Evolutionary conservation across 2,797 vertebrate species (phyloP).

Genomic region (Siniperca undulata): DNA sequence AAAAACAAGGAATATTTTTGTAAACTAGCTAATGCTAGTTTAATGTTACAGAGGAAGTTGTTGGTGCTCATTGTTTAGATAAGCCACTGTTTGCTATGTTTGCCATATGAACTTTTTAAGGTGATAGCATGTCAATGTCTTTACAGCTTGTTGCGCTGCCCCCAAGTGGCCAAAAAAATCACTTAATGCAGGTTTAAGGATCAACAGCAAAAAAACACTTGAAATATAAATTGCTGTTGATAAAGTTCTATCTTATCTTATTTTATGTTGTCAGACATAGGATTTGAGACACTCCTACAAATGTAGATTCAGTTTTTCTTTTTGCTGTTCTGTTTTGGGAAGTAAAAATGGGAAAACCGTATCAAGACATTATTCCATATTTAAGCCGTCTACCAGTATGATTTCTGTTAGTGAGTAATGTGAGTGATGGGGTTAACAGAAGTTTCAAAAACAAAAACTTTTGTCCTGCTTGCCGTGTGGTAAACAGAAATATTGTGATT

Average conservation of each 20-base stretch:
- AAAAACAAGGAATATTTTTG: not conserved
- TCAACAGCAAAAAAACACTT: no score
- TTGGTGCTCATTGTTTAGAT: not conserved
- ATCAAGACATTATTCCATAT: not conserved
- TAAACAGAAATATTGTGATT: slow-evolving; percentile 53
- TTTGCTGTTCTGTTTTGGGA: not conserved
- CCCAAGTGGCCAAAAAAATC: not conserved
- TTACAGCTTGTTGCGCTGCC: not conserved
- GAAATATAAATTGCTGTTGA: not conserved
- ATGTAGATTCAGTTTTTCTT: not conserved
- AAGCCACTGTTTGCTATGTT: not conserved
- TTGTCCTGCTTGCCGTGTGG: slow-evolving; percentile 14
- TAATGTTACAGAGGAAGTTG: not conserved
- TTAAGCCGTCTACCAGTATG: not conserved
- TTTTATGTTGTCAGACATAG: not conserved
- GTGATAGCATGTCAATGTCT: rapidly evolving
- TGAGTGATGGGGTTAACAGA: slow-evolving; percentile 17
- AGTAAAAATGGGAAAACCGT: not conserved
- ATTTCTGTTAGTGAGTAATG: not conserved
- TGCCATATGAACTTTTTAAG: not conserved
- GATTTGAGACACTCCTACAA: not conserved
- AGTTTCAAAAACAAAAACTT: slow-evolving; percentile 41
- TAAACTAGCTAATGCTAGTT: not conserved
- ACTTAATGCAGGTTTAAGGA: not conserved
- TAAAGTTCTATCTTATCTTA: not conserved